These are phyloP conservation scores for Cynaeus angustus DNA, from an alignment of 2,888 invertebrate species.

Conservation along the genomic window DNA sequence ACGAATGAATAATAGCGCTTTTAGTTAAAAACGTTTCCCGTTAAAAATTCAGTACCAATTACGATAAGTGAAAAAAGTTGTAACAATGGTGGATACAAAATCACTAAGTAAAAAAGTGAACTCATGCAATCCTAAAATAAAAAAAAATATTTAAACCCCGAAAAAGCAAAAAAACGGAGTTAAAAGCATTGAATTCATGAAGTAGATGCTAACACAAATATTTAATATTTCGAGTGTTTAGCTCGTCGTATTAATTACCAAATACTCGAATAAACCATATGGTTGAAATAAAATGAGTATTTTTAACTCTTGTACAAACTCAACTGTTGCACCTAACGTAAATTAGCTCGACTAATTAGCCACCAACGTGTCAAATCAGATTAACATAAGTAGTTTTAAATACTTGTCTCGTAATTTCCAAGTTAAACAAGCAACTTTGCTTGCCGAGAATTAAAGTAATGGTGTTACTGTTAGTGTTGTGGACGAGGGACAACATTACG, in stretches of 20 bases:
- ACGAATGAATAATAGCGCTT: too few relatives aligned
- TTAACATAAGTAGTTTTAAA: constrained; percentile 42
- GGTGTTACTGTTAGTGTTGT: constrained; percentile 32
- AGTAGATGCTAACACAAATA: too few relatives aligned
- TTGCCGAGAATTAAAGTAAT: constrained; percentile 35
- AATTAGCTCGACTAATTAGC: constrained; percentile 32
- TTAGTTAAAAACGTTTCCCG: too few relatives aligned
- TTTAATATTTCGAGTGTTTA: neutral
- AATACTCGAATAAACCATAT: neutral
- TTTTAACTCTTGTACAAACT: constrained; percentile 25
- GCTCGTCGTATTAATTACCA: neutral
- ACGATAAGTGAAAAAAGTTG: too few relatives aligned
- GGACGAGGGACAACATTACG: constrained; percentile 29
- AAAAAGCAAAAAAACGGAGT: too few relatives aligned
- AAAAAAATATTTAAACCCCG: too few relatives aligned
- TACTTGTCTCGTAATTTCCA: constrained; percentile 32
- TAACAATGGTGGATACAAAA: too few relatives aligned
- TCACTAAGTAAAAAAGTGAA: too few relatives aligned
- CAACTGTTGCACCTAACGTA: constrained; percentile 17
- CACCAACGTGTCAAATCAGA: constrained; percentile 29
- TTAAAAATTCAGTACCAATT: too few relatives aligned
- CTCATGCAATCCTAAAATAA: too few relatives aligned
- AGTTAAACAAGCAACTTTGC: constrained; percentile 36
- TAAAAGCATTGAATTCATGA: too few relatives aligned
- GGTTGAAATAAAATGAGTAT: constrained; percentile 2